Conservation (phyloP, 2,888 invertebrate genomes). For the Dicranocentrus wangi region DNA sequence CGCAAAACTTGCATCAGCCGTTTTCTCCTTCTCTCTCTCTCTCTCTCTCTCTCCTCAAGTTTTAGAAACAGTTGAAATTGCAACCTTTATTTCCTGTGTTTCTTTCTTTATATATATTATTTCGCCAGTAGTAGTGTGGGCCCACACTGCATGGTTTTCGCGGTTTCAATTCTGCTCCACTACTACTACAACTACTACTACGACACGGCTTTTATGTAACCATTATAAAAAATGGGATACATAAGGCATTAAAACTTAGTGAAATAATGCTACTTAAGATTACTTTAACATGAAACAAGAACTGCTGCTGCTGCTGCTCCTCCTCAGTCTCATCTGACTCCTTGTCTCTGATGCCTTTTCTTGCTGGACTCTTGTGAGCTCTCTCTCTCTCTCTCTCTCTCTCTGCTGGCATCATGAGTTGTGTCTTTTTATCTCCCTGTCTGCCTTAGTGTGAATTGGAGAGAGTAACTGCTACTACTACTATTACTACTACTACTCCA, state of each 20-base stretch:
- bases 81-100: no score
- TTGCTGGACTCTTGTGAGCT: no score
- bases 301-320: not conserved
- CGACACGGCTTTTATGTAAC: not conserved
- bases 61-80: no score
- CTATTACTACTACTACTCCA: constrained; percentile 13
- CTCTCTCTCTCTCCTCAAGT: no score
- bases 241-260: constrained; percentile 46
- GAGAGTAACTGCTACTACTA: constrained; percentile 29
- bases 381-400: constrained; percentile 19
- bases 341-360: no score
- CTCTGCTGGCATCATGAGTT: constrained; percentile 45
- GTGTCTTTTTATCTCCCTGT: constrained; percentile 32
- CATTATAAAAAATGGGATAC: constrained; percentile 29
- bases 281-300: constrained; percentile 40
- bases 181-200: no score
- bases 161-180: not conserved
- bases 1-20: no score
- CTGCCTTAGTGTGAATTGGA: constrained; percentile 28
- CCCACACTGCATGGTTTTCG: no score
- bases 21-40: no score
- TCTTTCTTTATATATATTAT: no score
- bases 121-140: no score
- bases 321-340: not conserved
- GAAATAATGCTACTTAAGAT: constrained; percentile 54